phyloP scores from a whole-genome alignment of 2,113 vertebrate species.

The Elaphurus davidianus region DNA sequence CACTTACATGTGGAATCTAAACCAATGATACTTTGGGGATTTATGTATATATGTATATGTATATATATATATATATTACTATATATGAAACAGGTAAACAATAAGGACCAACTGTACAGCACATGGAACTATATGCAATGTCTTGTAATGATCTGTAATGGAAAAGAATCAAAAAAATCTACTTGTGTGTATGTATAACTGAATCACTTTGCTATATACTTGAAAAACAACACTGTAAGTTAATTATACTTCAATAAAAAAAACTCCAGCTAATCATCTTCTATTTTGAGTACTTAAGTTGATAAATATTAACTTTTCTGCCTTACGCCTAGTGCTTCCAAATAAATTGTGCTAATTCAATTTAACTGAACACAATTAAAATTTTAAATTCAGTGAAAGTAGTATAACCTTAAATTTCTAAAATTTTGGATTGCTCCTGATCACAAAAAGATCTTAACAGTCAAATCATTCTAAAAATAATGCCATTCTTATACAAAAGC shows the following conservation, averaged over 20 bases:
- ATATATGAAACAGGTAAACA: neutral
- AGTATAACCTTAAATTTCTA: conserved; percentile 26
- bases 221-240: neutral
- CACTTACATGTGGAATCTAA: neutral
- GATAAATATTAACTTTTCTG: neutral
- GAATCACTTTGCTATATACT: neutral
- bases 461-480: conserved; percentile 28
- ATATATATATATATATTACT: neutral
- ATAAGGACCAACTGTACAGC: neutral
- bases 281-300: neutral
- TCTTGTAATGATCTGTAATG: neutral
- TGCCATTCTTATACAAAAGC: neutral
- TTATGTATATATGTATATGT: neutral
- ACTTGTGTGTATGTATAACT: neutral
- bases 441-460: neutral
- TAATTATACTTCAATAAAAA: neutral
- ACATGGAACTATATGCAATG: neutral
- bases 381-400: conserved; percentile 52
- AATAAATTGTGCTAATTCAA: conserved; percentile 55
- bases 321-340: neutral
- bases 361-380: conserved; percentile 39
- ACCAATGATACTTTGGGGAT: neutral
- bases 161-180: neutral
- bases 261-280: neutral
- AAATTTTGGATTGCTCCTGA: conserved; percentile 37